Percentiles rank a stretch among this genome's conserved stretches.
Evolutionary conservation across 2,797 vertebrate species (phyloP).

Genomic region (Propithecus deckenii): DNA sequence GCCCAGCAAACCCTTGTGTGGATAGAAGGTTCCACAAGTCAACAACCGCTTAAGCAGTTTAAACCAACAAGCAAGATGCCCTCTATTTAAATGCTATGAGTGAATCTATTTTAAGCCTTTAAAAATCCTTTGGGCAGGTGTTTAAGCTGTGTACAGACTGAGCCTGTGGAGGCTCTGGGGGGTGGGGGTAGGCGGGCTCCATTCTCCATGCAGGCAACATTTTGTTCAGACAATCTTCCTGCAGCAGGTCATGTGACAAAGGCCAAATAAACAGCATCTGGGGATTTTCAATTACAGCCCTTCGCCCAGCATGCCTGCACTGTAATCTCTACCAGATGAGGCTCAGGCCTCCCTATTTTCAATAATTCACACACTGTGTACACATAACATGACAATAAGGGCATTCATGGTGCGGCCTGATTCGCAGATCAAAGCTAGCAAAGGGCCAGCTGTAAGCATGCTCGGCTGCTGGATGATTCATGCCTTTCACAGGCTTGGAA

Average conservation of each 20-base stretch:
- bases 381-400: slow-evolving; percentile 99
- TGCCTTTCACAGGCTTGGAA: slow-evolving; percentile 95
- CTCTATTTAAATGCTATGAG: slow-evolving; percentile 85
- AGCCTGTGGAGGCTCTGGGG: slow-evolving; percentile 63
- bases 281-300: slow-evolving; percentile 92
- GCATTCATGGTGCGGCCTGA: slow-evolving; percentile 98
- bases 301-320: slow-evolving; percentile 92
- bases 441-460: slow-evolving; percentile 98
- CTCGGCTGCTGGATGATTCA: slow-evolving; percentile 98
- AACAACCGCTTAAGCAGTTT: slow-evolving; percentile 87
- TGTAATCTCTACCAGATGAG: slow-evolving; percentile 98
- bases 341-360: slow-evolving; percentile 94
- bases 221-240: slow-evolving; percentile 87
- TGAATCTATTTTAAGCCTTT: slow-evolving; percentile 87
- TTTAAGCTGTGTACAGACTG: slow-evolving; percentile 79
- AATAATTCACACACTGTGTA: slow-evolving; percentile 99
- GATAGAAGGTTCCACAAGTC: slow-evolving; percentile 85
- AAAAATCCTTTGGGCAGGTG: slow-evolving; percentile 88
- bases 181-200: slow-evolving; percentile 76
- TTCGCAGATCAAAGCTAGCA: slow-evolving; percentile 99
- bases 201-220: slow-evolving; percentile 85
- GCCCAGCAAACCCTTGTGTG: slow-evolving; percentile 84
- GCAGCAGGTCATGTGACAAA: slow-evolving; percentile 89
- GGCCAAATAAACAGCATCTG: slow-evolving; percentile 96
- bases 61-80: slow-evolving; percentile 84